phyloP scores from a whole-genome alignment of 30 jellyfish, hydroid and myxozoan species.

The Chironex yamaguchii region DNA sequence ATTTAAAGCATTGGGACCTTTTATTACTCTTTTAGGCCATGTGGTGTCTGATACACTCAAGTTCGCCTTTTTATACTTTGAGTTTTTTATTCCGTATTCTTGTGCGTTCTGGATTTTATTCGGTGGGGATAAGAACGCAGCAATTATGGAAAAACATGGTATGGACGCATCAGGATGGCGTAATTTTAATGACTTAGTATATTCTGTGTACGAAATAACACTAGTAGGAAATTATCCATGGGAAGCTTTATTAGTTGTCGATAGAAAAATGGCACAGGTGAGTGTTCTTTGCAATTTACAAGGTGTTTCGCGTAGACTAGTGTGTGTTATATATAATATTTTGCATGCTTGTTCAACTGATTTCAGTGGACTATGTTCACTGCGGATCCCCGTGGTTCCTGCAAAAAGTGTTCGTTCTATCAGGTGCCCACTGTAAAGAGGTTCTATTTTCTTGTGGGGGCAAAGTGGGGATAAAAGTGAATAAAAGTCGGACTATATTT shows the following conservation, averaged over 20 bases:
- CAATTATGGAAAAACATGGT: constrained; percentile 75
- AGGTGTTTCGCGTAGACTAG: not conserved
- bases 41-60: constrained; percentile 95
- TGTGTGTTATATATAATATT: not conserved
- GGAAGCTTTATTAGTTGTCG: constrained; percentile 85
- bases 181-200: constrained; percentile 85
- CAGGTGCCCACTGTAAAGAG: too few relatives aligned
- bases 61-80: constrained; percentile 94
- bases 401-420: too few relatives aligned
- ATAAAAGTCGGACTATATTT: too few relatives aligned
- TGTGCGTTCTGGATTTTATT: constrained; percentile 99
- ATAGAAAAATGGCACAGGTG: constrained; percentile 96
- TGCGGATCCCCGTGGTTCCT: too few relatives aligned
- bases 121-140: constrained; percentile 93
- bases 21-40: constrained; percentile 95
- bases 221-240: constrained; percentile 93
- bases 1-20: constrained; percentile 96
- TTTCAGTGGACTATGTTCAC: too few relatives aligned
- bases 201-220: constrained; percentile 92
- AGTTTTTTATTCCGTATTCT: constrained; percentile 96
- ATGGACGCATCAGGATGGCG: constrained; percentile 80
- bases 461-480: too few relatives aligned
- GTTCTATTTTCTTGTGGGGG: too few relatives aligned
- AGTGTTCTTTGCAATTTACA: too few relatives aligned
- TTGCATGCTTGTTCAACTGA: too few relatives aligned